phyloP scores from a whole-genome alignment of 2,888 invertebrate genomes.

The Tiphia femorata region DNA sequence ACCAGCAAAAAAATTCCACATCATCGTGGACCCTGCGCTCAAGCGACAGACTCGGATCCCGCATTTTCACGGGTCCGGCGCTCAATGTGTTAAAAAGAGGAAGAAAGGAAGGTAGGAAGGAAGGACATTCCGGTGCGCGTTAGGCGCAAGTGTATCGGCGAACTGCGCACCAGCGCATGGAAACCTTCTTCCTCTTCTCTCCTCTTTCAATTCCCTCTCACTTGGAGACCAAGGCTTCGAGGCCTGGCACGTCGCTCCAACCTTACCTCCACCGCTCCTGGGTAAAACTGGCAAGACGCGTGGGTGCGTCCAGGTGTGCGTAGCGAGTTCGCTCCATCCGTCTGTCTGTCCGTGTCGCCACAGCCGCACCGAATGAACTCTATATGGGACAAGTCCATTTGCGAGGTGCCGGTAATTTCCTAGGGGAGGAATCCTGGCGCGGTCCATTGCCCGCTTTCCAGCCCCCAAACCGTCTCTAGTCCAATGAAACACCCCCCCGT shows the following conservation, averaged over 20 bases:
- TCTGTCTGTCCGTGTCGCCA: neutral
- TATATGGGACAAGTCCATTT: slow-evolving; percentile 29
- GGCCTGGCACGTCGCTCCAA: no score
- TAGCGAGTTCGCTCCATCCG: neutral
- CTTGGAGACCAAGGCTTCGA: no score
- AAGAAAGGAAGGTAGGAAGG: no score
- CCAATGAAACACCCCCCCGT: no score
- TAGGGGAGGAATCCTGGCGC: slow-evolving; percentile 51
- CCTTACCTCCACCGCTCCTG: no score
- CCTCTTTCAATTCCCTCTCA: no score
- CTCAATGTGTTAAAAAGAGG: neutral
- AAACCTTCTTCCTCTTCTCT: no score
- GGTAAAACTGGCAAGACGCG: no score
- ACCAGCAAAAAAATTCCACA: slow-evolving; percentile 3
- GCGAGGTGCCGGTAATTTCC: slow-evolving; percentile 50
- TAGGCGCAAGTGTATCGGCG: no score
- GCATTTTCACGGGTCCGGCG: slow-evolving; percentile 1
- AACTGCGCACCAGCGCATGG: no score
- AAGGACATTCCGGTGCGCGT: no score
- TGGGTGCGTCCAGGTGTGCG: neutral
- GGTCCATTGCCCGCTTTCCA: slow-evolving; percentile 16
- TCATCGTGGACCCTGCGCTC: neutral
- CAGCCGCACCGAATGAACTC: slow-evolving; percentile 10
- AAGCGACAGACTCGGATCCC: slow-evolving; percentile 1
- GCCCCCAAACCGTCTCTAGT: neutral